phyloP scores from a whole-genome alignment of 2,888 invertebrate species.

The Steinernema carpocapsae region DNA sequence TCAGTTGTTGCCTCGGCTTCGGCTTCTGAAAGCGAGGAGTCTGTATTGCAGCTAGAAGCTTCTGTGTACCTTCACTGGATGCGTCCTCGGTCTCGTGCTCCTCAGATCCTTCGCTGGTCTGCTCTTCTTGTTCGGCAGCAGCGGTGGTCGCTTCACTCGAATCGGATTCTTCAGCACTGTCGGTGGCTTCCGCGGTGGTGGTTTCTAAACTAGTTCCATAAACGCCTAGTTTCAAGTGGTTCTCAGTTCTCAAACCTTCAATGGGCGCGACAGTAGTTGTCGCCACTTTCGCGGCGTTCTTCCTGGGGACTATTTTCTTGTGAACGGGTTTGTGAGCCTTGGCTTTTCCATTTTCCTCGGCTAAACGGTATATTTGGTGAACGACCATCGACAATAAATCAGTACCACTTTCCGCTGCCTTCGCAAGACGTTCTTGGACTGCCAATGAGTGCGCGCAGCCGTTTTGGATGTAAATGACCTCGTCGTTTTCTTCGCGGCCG shows the following conservation, averaged over 20 bases:
- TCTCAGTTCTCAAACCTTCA: conserved; percentile 12
- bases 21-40: background rate
- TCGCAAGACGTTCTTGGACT: background rate
- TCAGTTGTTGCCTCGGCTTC: background rate
- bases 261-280: conserved; percentile 12
- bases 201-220: conserved; percentile 1
- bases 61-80: conserved; percentile 24
- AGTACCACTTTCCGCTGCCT: conserved; percentile 24
- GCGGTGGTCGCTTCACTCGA: background rate
- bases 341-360: conserved; percentile 10
- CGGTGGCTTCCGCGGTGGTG: background rate
- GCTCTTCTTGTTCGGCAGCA: conserved; percentile 19
- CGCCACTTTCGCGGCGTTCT: background rate
- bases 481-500: conserved; percentile 53
- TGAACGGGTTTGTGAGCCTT: conserved; percentile 4
- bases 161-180: conserved; percentile 1
- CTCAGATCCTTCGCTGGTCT: conserved; percentile 36
- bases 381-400: background rate
- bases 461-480: conserved; percentile 67
- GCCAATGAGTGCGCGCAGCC: conserved; percentile 50
- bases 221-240: background rate
- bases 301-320: conserved; percentile 31
- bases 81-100: conserved; percentile 11
- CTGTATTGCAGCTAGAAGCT: too few relatives aligned
- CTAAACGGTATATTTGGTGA: background rate